phyloP scores from a whole-genome alignment of 2,797 vertebrate genomes.

The Percopsis omiscomaycus region DNA sequence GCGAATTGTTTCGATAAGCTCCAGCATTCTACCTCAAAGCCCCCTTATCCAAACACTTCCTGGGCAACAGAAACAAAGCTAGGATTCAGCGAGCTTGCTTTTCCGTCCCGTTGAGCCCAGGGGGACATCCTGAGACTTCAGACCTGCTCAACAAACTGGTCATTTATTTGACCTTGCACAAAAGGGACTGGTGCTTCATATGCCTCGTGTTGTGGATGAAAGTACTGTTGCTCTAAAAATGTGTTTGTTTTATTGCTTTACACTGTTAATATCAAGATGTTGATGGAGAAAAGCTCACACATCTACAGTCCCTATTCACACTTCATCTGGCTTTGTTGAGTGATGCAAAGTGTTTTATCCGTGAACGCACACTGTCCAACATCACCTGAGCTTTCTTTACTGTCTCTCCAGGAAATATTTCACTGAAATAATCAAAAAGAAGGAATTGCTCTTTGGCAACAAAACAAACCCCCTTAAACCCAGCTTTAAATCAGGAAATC shows the following conservation, averaged over 20 bases:
- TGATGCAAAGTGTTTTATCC: constrained; percentile 26
- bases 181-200: constrained; percentile 21
- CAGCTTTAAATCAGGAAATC: constrained; percentile 13
- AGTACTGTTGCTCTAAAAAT: not conserved
- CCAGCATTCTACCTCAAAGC: constrained; percentile 65
- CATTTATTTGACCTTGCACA: not conserved
- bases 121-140: constrained; percentile 70
- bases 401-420: constrained; percentile 33
- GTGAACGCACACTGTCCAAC: constrained; percentile 20
- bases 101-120: constrained; percentile 57
- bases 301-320: not conserved
- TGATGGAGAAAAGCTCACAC: not conserved
- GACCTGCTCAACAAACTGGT: constrained; percentile 32
- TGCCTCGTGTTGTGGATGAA: constrained; percentile 1
- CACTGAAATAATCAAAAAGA: constrained; percentile 23
- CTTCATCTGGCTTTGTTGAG: constrained; percentile 8
- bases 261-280: not conserved
- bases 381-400: constrained; percentile 37
- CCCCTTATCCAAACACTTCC: constrained; percentile 70
- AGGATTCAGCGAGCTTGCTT: constrained; percentile 64
- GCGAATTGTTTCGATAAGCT: constrained; percentile 68
- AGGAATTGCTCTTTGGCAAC: constrained; percentile 23
- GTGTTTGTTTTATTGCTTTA: not conserved
- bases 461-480: not conserved
- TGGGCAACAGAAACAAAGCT: constrained; percentile 75